Percentiles rank a stretch among this genome's conserved stretches.
These are phyloP conservation scores for Acleris cristana DNA, from an alignment of 2,888 invertebrate genomes.

Conservation along the genomic window DNA sequence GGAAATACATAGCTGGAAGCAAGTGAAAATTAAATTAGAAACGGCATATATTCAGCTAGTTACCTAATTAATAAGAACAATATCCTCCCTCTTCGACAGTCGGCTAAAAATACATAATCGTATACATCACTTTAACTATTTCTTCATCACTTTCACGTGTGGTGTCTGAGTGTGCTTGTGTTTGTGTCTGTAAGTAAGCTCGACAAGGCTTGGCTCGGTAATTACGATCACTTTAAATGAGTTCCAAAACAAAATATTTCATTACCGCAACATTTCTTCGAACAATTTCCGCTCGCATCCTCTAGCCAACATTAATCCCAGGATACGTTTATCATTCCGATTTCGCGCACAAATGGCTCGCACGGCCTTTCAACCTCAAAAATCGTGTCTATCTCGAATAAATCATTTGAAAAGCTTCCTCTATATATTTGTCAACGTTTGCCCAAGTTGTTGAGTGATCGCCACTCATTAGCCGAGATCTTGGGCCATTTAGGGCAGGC, in stretches of 20 bases:
- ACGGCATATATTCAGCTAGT: no score
- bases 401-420: conserved; percentile 68
- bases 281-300: conserved; percentile 2
- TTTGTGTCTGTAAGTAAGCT: no score
- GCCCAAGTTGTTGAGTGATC: conserved; percentile 68
- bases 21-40: no score
- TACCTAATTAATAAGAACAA: no score
- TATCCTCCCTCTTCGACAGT: no score
- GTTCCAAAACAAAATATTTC: background rate
- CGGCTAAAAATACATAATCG: no score
- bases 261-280: background rate
- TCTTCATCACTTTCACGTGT: no score
- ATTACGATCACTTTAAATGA: no score
- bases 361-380: conserved; percentile 28
- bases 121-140: no score
- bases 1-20: no score
- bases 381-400: conserved; percentile 47
- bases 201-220: no score
- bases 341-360: conserved; percentile 17
- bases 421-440: conserved; percentile 77
- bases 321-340: conserved; percentile 22
- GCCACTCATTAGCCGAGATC: conserved; percentile 67
- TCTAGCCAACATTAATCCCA: conserved; percentile 18
- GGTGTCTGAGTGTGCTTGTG: no score
- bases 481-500: conserved; percentile 70